phyloP scores from a whole-genome alignment of 2,888 invertebrate species.

The Heteromurus nitidus region DNA sequence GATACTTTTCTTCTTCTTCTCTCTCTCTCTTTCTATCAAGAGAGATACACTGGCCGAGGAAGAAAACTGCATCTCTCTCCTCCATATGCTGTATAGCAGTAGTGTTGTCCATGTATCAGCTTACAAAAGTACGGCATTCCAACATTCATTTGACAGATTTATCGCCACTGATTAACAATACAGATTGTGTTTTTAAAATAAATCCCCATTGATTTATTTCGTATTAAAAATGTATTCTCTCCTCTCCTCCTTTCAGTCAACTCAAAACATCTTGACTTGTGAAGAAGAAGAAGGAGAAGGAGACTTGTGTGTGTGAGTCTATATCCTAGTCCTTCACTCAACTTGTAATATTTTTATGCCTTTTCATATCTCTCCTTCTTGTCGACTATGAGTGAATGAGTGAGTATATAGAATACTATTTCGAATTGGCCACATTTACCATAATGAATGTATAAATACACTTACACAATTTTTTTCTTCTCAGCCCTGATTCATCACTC shows the following conservation, averaged over 20 bases:
- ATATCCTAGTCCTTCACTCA: no score
- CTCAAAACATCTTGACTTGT: no score
- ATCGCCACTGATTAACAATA: constrained; percentile 74
- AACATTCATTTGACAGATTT: constrained; percentile 74
- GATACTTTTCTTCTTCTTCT: constrained; percentile 71
- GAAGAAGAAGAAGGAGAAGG: no score
- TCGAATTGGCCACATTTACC: no score
- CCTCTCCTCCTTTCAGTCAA: constrained; percentile 20
- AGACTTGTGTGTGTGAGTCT: no score
- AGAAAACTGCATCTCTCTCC: constrained; percentile 42
- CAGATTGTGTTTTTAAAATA: constrained; percentile 74
- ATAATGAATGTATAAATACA: neutral
- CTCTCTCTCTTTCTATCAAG: constrained; percentile 42
- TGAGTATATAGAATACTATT: no score
- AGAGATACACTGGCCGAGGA: neutral
- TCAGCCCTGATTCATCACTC: constrained; percentile 4
- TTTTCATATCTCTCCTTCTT: constrained; percentile 46
- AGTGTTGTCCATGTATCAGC: constrained; percentile 73
- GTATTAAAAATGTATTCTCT: constrained; percentile 69
- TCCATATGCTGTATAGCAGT: constrained; percentile 48
- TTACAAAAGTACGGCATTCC: constrained; percentile 74
- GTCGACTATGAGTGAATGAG: constrained; percentile 21
- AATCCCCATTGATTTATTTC: constrained; percentile 74
- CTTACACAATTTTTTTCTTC: constrained; percentile 10
- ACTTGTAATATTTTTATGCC: constrained; percentile 48